phyloP scores from a whole-genome alignment of 2,888 invertebrate species.

The Icerya purchasi region DNA sequence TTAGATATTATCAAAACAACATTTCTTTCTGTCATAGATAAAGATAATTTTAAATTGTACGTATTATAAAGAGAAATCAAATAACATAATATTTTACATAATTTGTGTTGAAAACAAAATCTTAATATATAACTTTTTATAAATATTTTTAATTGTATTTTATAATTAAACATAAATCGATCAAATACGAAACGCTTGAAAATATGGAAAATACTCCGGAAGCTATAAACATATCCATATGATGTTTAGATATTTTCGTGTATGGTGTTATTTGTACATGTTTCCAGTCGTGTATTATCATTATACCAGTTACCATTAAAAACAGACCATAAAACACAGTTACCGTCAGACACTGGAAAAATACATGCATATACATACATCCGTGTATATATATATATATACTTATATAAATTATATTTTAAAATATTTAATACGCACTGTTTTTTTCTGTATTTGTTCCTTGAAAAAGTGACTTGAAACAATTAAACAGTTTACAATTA shows the following conservation, averaged over 20 bases:
- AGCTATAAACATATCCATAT: slow-evolving; percentile 42
- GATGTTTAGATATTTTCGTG: slow-evolving; percentile 39
- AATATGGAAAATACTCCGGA: slow-evolving; percentile 40
- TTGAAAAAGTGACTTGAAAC: slow-evolving; percentile 37
- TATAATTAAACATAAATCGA: slow-evolving; percentile 39
- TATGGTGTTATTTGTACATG: slow-evolving; percentile 27
- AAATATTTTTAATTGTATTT: slow-evolving; percentile 22
- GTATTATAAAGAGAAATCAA: no score
- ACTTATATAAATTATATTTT: no score
- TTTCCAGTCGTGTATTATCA: slow-evolving; percentile 35
- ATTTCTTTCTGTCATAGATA: no score
- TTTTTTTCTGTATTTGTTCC: slow-evolving; percentile 40
- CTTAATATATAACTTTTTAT: no score
- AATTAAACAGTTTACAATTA: slow-evolving; percentile 39
- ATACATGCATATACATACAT: no score
- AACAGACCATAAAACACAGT: slow-evolving; percentile 37
- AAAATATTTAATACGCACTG: slow-evolving; percentile 24
- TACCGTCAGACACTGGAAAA: slow-evolving; percentile 34
- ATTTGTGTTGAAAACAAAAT: no score
- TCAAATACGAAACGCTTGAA: slow-evolving; percentile 35
- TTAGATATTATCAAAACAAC: no score
- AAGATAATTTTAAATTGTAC: no score
- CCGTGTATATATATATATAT: no score
- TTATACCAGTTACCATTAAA: slow-evolving; percentile 40
- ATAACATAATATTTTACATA: no score